Base-by-base conservation (phyloP, 2,797 vertebrate species). In the Macropodus opercularis region DNA sequence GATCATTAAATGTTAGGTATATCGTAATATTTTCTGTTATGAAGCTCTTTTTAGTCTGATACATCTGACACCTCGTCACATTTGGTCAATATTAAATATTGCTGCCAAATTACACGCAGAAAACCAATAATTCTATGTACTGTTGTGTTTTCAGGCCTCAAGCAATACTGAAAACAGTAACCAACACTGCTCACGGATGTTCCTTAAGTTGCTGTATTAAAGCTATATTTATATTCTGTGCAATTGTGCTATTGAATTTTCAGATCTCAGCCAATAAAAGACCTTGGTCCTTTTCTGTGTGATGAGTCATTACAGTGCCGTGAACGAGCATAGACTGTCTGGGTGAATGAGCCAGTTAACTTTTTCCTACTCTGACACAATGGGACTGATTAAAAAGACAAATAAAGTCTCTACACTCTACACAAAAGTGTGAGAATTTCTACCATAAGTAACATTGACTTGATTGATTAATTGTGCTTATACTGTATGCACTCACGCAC, bases 301-400 rank as follows among this genome's bases (percentile, higher is more conserved):
- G 49, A 51, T 72, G 65, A 75, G 55, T 74, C 52, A 71, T 66
- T 67, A 56, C 17, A 52, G 64, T 22, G 1, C 10, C 2, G 36
- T 51, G 55, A 46, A 48, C 34, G n/a, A 38, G 29, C 10, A 5
- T 1, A 42, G 34, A 50, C 46, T 19, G 22, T 34, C 34, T 35
- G 12, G 26, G 26, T 67, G 54, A 56, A 47, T n/a, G 27, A 14
- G 26, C 79, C 68, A 68, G 81, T 77, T 32, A 13, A 3, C 63
- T 67, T 74, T 36, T 49, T 51, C 44, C 62, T 17, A 49, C 27
- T 51, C 44, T 76, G 78, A 87, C 83, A 87, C 87, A 85, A 79
- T 72, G 82, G 80, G 76, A 83, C 86, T 87, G 87, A 89, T 90
- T 90, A 87, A 88, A 91, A 85, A 80, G 65, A 71, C 59, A 74